phyloP scores from a whole-genome alignment of 2,797 vertebrate species.

The Sebastes steindachneri region DNA sequence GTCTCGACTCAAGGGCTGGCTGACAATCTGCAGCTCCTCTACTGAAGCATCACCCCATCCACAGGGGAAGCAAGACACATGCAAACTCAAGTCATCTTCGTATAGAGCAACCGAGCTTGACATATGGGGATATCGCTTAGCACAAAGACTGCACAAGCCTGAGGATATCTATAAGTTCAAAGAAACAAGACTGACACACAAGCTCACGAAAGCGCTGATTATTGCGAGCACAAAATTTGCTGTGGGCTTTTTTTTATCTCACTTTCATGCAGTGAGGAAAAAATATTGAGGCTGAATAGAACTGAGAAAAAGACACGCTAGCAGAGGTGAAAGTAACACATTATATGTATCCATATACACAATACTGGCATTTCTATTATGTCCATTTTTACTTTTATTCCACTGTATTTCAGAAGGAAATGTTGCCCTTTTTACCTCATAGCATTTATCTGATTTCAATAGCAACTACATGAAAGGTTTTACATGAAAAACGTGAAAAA shows the following conservation, averaged over 20 bases:
- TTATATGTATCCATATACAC: background rate
- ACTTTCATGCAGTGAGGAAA: slow-evolving; percentile 8
- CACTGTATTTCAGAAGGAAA: background rate
- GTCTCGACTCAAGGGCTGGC: background rate
- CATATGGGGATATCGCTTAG: slow-evolving; percentile 47
- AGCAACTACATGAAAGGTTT: background rate
- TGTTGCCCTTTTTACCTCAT: background rate
- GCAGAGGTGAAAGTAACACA: background rate
- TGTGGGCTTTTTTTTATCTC: slow-evolving; percentile 12
- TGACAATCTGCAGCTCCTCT: background rate
- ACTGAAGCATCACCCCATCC: background rate
- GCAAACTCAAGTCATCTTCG: slow-evolving; percentile 21
- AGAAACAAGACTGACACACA: slow-evolving; percentile 47
- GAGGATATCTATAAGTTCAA: slow-evolving; percentile 58
- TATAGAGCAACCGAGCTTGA: slow-evolving; percentile 34
- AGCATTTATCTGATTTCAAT: background rate
- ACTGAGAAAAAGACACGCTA: background rate
- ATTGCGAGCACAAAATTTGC: slow-evolving; percentile 7
- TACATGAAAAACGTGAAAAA: background rate
- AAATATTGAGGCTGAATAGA: background rate
- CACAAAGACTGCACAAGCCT: slow-evolving; percentile 30
- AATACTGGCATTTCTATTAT: background rate
- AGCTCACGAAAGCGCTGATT: slow-evolving; percentile 31
- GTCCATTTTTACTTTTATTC: background rate
- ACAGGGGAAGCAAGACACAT: slow-evolving; percentile 20